A percentile compares a stretch with the other conserved stretches of the same genome.
These are phyloP conservation scores for Phycodurus eques DNA, from an alignment of 2,113 vertebrate genomes.

Conservation along the genomic window DNA sequence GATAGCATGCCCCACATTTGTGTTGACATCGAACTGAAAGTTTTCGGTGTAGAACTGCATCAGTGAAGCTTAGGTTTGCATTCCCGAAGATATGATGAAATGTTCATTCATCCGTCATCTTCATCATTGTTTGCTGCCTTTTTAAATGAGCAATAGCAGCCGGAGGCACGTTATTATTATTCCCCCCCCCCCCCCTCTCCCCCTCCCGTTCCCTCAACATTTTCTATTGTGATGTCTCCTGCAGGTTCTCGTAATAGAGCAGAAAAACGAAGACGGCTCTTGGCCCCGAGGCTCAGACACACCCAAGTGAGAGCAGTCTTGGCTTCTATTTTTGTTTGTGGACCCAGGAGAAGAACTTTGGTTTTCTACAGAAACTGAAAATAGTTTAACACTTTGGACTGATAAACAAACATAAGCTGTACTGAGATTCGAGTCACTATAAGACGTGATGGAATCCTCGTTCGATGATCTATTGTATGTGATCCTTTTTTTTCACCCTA, in stretches of 20 bases:
- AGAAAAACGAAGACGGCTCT: slow-evolving; percentile 93
- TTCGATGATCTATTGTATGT: background rate
- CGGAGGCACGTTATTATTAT: background rate
- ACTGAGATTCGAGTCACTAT: background rate
- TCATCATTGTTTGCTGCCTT: background rate
- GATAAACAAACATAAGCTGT: too few species aligned
- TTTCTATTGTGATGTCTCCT: slow-evolving; percentile 23
- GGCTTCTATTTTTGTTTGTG: slow-evolving; percentile 5
- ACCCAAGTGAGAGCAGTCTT: slow-evolving; percentile 84
- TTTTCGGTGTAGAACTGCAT: background rate
- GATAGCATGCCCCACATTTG: slow-evolving; percentile 1
- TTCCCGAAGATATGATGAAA: background rate
- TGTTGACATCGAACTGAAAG: background rate
- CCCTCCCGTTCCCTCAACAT: background rate
- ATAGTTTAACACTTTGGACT: background rate
- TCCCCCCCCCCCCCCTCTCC: too few species aligned
- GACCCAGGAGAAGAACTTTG: slow-evolving; percentile 6
- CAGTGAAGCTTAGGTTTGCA: background rate
- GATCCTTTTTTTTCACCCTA: background rate
- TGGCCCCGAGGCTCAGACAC: slow-evolving; percentile 93
- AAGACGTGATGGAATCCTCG: background rate
- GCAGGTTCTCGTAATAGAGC: slow-evolving; percentile 97
- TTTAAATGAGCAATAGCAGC: slow-evolving; percentile 13
- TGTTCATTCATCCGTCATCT: background rate
- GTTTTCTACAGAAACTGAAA: background rate